phyloP scores from a whole-genome alignment of 2,888 invertebrate genomes.

The Hypena proboscidalis region DNA sequence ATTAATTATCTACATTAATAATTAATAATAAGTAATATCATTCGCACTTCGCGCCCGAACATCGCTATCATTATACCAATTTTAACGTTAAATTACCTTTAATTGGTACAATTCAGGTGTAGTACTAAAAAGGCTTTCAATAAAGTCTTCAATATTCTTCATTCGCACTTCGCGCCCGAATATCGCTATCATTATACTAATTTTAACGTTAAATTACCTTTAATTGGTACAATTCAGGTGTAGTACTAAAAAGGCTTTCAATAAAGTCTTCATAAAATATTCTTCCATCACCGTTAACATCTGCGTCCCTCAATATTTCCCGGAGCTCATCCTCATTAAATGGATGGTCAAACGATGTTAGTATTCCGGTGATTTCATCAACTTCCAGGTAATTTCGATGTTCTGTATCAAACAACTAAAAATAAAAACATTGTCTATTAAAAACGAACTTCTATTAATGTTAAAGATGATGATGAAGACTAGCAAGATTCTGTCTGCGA shows the following conservation, averaged over 20 bases:
- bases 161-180: too few relatives aligned
- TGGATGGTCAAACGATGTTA: constrained; percentile 56
- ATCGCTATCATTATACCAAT: too few relatives aligned
- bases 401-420: constrained; percentile 75
- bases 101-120: constrained; percentile 69
- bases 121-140: constrained; percentile 66
- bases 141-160: constrained; percentile 65
- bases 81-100: constrained; percentile 60
- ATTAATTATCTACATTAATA: too few relatives aligned
- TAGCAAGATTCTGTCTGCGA: too few relatives aligned
- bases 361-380: constrained; percentile 61
- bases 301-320: constrained; percentile 71
- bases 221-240: constrained; percentile 67
- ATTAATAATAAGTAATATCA: too few relatives aligned
- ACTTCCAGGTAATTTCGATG: constrained; percentile 64
- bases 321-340: constrained; percentile 57
- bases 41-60: too few relatives aligned
- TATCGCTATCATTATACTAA: too few relatives aligned
- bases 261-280: constrained; percentile 68
- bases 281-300: constrained; percentile 71
- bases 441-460: too few relatives aligned
- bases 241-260: constrained; percentile 65
- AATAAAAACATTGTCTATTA: constrained; percentile 2
- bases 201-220: constrained; percentile 62
- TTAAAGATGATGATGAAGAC: too few relatives aligned